Conservation (phyloP, 2,888 invertebrate genomes). For the Pocota personata region DNA sequence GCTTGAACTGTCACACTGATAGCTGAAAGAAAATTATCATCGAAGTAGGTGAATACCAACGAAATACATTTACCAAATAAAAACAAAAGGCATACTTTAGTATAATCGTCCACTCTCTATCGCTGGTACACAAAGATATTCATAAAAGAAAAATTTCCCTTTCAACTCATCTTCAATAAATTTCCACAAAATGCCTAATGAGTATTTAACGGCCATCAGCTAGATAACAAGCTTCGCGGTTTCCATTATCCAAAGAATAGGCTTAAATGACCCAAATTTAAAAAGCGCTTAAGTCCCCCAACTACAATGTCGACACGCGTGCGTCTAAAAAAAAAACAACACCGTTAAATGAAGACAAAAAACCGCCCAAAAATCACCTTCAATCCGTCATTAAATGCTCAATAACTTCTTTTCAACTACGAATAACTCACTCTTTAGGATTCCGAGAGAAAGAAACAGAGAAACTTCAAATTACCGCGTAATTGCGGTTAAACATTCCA, state of each 20-base stretch:
- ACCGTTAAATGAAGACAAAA: constrained; percentile 31
- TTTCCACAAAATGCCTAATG: constrained; percentile 48
- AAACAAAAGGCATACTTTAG: neutral
- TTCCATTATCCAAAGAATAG: constrained; percentile 20
- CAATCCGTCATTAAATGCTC: constrained; percentile 32
- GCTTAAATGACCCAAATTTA: constrained; percentile 45
- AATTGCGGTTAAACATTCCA: constrained; percentile 72
- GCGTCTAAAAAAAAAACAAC: neutral
- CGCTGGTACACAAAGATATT: neutral
- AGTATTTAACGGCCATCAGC: constrained; percentile 50
- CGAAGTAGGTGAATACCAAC: neutral
- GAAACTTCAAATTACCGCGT: constrained; percentile 64
- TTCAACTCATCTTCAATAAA: constrained; percentile 29
- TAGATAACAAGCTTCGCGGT: constrained; percentile 61
- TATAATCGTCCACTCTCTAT: neutral
- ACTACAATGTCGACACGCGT: constrained; percentile 49
- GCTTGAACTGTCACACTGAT: no score
- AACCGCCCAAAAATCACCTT: neutral
- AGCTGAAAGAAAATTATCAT: no score
- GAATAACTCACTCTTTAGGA: neutral
- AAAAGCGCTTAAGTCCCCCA: constrained; percentile 48
- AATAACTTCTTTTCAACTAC: constrained; percentile 11
- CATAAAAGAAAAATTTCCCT: constrained; percentile 1
- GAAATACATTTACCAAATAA: neutral
- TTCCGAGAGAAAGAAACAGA: neutral